A percentile compares a stretch with the other conserved stretches of the same genome.
Conservation (phyloP, 2,888 invertebrate genomes). For the Serripes groenlandicus region DNA sequence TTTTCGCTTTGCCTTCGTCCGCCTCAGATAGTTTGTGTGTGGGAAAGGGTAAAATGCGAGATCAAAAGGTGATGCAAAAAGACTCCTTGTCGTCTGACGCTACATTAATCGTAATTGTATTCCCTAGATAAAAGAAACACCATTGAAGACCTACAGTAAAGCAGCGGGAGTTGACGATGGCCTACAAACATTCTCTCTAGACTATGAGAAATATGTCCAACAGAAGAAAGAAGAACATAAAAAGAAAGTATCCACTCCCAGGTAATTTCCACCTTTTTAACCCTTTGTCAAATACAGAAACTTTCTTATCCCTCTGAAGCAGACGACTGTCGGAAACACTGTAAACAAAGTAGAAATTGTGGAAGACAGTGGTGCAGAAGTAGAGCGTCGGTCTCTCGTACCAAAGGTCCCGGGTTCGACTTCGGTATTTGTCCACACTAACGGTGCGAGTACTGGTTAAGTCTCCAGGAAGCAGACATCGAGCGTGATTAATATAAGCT, state of each 20-base stretch:
- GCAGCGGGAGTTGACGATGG: slow-evolving; percentile 23
- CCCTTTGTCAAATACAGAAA: not conserved
- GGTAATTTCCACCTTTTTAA: slow-evolving; percentile 15
- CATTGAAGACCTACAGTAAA: slow-evolving; percentile 11
- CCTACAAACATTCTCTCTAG: slow-evolving; percentile 59
- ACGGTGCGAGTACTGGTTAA: too few species aligned
- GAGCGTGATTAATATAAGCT: too few species aligned
- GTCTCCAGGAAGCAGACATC: too few species aligned
- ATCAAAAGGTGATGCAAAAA: not conserved
- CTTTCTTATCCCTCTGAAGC: not conserved
- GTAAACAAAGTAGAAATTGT: not conserved
- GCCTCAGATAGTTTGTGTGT: not conserved
- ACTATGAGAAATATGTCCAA: slow-evolving; percentile 63
- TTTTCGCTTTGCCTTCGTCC: not conserved
- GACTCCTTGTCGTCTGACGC: not conserved
- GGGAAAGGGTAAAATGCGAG: not conserved
- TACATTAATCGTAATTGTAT: not conserved
- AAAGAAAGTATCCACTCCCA: slow-evolving; percentile 31
- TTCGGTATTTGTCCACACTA: too few species aligned
- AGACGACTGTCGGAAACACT: not conserved
- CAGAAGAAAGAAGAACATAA: slow-evolving; percentile 62
- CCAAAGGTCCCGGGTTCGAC: too few species aligned
- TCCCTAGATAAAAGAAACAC: slow-evolving; percentile 11
- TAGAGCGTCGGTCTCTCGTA: too few species aligned
- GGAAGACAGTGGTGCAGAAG: too few species aligned